phyloP scores from a whole-genome alignment of 2,888 invertebrate genomes.

The Dryomyza anilis region DNA sequence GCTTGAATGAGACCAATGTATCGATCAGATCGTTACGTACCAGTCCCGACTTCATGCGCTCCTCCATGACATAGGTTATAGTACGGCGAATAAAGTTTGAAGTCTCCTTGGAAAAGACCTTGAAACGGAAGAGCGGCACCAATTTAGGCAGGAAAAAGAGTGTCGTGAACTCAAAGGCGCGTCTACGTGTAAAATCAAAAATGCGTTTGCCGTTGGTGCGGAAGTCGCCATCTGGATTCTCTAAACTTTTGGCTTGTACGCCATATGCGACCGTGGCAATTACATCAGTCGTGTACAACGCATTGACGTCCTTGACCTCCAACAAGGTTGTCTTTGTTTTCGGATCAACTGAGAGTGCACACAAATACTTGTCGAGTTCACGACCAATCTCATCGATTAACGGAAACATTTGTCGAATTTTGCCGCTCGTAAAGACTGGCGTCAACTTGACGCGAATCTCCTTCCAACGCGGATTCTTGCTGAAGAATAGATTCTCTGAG shows the following conservation, averaged over 20 bases:
- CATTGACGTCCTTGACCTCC: conserved; percentile 52
- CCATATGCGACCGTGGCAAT: conserved; percentile 62
- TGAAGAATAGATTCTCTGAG: conserved; percentile 58
- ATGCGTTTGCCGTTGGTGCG: conserved; percentile 57
- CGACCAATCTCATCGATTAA: conserved; percentile 49
- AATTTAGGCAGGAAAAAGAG: conserved; percentile 60
- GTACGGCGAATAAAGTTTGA: conserved; percentile 55
- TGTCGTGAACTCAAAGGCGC: conserved; percentile 54
- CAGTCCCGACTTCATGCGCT: conserved; percentile 54
- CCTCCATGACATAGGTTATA: conserved; percentile 57
- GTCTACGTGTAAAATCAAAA: conserved; percentile 51
- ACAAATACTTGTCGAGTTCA: conserved; percentile 48
- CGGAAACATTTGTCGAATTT: conserved; percentile 54
- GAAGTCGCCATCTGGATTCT: conserved; percentile 58
- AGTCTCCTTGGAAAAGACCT: conserved; percentile 47
- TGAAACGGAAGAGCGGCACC: conserved; percentile 47
- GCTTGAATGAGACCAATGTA: conserved; percentile 59
- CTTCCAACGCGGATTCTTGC: conserved; percentile 61
- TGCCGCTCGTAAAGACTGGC: conserved; percentile 60
- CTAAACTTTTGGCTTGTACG: conserved; percentile 59
- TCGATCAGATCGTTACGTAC: conserved; percentile 63
- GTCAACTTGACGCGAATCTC: conserved; percentile 58
- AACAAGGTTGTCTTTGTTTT: conserved; percentile 25
- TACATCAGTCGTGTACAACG: conserved; percentile 58
- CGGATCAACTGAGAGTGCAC: conserved; percentile 32